Evolutionary conservation across 2,797 vertebrate genomes (phyloP).

Genomic region (Varecia variegata): DNA sequence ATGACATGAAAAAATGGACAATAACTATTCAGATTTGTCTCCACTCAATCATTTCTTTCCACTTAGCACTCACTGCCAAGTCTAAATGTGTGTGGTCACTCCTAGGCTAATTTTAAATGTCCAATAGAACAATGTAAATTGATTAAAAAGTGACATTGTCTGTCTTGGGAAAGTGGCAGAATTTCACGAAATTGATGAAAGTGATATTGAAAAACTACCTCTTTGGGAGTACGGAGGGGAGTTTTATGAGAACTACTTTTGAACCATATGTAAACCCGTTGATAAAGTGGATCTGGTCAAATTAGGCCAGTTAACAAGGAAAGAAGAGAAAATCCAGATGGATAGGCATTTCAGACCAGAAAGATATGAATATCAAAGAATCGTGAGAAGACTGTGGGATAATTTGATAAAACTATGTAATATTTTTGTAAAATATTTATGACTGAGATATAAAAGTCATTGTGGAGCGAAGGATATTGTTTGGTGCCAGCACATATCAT

Average conservation of each 20-base stretch:
- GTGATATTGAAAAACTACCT: not conserved
- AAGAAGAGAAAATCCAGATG: not conserved
- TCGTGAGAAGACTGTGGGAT: not conserved
- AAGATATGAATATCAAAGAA: not conserved
- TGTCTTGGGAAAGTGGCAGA: not conserved
- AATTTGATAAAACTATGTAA: not conserved
- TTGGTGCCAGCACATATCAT: not conserved
- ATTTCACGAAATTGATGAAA: not conserved
- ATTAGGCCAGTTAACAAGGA: not conserved
- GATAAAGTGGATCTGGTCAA: not conserved
- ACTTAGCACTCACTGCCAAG: not conserved
- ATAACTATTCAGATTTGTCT: not conserved
- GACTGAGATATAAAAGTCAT: not conserved
- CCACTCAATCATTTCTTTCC: not conserved
- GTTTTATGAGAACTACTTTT: not conserved
- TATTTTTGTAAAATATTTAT: not conserved
- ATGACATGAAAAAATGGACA: not conserved
- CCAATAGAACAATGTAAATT: not conserved
- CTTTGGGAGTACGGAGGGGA: not conserved
- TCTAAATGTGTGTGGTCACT: not conserved
- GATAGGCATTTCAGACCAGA: not conserved
- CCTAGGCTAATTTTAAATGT: not conserved
- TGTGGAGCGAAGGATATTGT: not conserved
- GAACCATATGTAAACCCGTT: not conserved
- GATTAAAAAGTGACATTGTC: not conserved